Evolutionary conservation across 2,888 invertebrate genomes (phyloP).

Genomic region (Melieria crassipennis): DNA sequence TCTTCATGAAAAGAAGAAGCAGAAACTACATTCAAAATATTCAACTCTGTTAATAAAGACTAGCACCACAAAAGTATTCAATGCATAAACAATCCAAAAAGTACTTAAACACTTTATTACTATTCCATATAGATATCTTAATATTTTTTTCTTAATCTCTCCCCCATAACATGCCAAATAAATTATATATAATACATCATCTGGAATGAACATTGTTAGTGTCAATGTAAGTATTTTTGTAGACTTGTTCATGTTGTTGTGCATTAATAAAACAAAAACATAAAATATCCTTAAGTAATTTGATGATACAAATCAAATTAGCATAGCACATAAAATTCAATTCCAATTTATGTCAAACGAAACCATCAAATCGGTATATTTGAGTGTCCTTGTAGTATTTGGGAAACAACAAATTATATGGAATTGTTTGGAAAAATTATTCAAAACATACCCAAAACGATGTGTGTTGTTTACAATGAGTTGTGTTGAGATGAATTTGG

Average conservation of each 20-base stretch:
- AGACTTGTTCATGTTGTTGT: background rate
- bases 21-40: no score
- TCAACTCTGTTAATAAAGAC: no score
- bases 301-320: background rate
- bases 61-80: no score
- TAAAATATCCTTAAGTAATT: background rate
- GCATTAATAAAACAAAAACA: background rate
- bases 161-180: no score
- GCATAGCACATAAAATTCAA: slow-evolving; percentile 38
- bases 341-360: slow-evolving; percentile 58
- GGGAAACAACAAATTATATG: background rate
- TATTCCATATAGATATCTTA: no score
- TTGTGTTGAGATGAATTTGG: slow-evolving; percentile 33
- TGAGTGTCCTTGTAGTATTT: slow-evolving; percentile 1
- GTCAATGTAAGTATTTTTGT: background rate
- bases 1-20: no score
- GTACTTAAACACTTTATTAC: no score
- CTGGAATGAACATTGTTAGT: slow-evolving; percentile 4
- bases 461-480: slow-evolving; percentile 20
- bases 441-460: background rate
- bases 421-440: background rate
- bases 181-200: slow-evolving; percentile 15
- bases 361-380: background rate
- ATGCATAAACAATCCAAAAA: no score
- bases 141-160: no score